Base-by-base conservation (phyloP, 2,797 vertebrate genomes). In the Epinephelus malabaricus region DNA sequence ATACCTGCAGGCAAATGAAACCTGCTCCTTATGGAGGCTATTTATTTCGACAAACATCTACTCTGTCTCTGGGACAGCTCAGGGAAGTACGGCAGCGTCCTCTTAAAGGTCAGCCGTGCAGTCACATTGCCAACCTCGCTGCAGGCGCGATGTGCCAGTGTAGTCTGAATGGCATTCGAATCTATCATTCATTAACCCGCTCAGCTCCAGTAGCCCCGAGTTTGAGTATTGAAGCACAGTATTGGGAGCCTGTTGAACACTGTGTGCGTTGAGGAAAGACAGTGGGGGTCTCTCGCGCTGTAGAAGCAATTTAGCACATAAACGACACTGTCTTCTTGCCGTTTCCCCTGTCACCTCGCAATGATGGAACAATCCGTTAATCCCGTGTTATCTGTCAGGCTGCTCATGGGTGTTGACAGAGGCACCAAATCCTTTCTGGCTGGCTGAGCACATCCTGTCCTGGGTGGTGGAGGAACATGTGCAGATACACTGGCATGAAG, bases 351-450 rank as follows among this genome's bases (percentile, higher is more conserved):
- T 93, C 92, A 92, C 87, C 80, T 85, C 30, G 34, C 80, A 69
- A 92, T 90, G 94, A 93, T 89, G 83, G 91, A 93, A 86, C 92
- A 91, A 94, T 95, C 94, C 71, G 86, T 92, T 95, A 94, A 94
- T 95, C 92, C 91, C 9, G 78, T 60, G 81, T 91, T 94, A 94
- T 95, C 90, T 91, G 91, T 94, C 92, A 91, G 74, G 72, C 78
- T 19, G 79, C 86, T 92, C 87, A 89, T 86, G 87, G 88, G 76
- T 91, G 92, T 92, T 94, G 94, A 94, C 92, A 92, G 90, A 91
- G 77, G 90, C 85, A 90, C 81, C 88, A 91, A 93, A 94, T 93
- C 90, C 83, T 88, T 81, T 84, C 83, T 73, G 90, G 79, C 75
- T 85, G 88, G 76, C 87, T 88, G 82, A 91, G 88, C 81, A 85